Base-by-base conservation (phyloP, 2,797 vertebrate species). In the Tokudaia muenninki region DNA sequence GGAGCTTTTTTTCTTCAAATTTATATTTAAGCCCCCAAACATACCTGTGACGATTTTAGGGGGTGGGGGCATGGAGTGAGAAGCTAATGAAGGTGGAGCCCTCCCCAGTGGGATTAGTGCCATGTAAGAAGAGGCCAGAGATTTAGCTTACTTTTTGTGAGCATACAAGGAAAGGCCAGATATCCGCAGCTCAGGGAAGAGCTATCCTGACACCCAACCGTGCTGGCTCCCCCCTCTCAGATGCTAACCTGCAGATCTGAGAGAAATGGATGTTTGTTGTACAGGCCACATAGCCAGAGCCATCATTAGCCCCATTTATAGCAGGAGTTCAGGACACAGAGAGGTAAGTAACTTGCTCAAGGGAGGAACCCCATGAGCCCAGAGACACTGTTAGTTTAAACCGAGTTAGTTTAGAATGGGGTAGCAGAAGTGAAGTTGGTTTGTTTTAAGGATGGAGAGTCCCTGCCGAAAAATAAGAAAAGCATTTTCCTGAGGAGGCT, bases 341-440 rank as follows among this genome's bases (percentile, higher is more conserved):
- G 63, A 84, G 21, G 44, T 31, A 74, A 75, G 9, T 17, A 77
- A 79, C n/a, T 96, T 78, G 55, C 52, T 95, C 59, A 91, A 41
- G 17, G 86, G 81, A 92, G 31, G 1, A 77, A 74, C 65, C 44
- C 19, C n/a, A 26, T 29, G 70, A 34, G 65, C 41, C 47, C 67
- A 75, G 79, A 92, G 47, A 82, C 31, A 22, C 5, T 22, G 70
- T 37, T 70, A 31, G 70, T 37, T 72, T 37, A n/a, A 92, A 26
- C 37, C 11, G 44, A 26, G 34, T 52, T 75, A 80, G 57, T 70
- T 92, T 47, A 93, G 90, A 86, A 90, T 79, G 6, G 31, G 31
- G 2, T 13, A 34, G 65, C 31, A 72, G 55, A 89, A 22, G 57
- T 12, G 21, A 92, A 80, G 67, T 19, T 29, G 52, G 50, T 29